phyloP scores from a whole-genome alignment of 2,113 vertebrate genomes.

The Vidua macroura region DNA sequence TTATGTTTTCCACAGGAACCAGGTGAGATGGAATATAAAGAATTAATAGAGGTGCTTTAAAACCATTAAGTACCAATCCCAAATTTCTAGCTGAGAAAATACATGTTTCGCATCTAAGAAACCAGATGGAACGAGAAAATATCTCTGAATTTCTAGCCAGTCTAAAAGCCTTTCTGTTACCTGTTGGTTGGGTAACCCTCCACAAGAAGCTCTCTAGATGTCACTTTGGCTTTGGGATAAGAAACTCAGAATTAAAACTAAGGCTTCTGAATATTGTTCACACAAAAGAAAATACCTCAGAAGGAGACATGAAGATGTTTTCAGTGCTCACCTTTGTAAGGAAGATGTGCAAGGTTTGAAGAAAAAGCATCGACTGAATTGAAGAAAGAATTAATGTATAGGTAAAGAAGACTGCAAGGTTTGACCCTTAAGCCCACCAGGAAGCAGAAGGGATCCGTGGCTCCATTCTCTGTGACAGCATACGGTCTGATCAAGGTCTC shows the following conservation, averaged over 20 bases:
- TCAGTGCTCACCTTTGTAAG: not conserved
- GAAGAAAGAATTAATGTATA: slow-evolving; percentile 6
- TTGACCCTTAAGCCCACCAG: not conserved
- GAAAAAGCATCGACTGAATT: not conserved
- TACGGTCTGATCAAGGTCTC: slow-evolving; percentile 40
- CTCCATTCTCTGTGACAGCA: slow-evolving; percentile 42
- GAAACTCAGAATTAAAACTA: slow-evolving; percentile 46
- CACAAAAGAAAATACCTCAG: not conserved
- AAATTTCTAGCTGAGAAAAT: slow-evolving; percentile 68
- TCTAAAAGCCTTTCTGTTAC: slow-evolving; percentile 61
- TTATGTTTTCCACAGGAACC: slow-evolving; percentile 76
- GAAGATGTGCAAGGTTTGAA: slow-evolving; percentile 39
- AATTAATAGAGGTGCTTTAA: slow-evolving; percentile 72
- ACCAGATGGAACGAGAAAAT: slow-evolving; percentile 70
- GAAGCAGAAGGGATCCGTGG: slow-evolving; percentile 10
- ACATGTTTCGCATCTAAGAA: slow-evolving; percentile 62
- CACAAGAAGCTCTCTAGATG: slow-evolving; percentile 59
- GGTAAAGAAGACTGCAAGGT: slow-evolving; percentile 38
- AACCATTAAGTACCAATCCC: slow-evolving; percentile 60
- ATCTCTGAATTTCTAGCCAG: slow-evolving; percentile 66
- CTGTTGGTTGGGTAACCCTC: slow-evolving; percentile 48
- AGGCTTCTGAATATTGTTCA: slow-evolving; percentile 25
- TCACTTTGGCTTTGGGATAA: slow-evolving; percentile 56
- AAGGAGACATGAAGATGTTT: slow-evolving; percentile 13
- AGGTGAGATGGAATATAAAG: slow-evolving; percentile 74